Evolutionary conservation across 30 jellyfish, hydroid and myxozoan species (phyloP), one percentile per base, ranked within the genome.

Genomic region (Pseudorhiza aurosa): DNA sequence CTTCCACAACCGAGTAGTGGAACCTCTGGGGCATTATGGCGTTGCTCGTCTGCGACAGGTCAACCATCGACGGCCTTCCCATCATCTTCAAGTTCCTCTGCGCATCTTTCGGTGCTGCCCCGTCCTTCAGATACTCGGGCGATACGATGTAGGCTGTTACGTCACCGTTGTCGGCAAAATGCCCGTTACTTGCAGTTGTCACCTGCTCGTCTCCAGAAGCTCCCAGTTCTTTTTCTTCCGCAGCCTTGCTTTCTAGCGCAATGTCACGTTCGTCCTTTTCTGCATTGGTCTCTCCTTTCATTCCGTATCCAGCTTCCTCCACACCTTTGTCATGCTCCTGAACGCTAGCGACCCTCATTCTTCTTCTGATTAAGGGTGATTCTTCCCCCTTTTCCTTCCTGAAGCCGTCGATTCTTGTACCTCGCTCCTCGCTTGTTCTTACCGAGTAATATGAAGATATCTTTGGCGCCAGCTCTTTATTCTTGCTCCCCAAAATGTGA

Each of bases 31-130:
- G 74, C 35, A 36, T 17, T 33, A 72, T 47, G 30, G 42, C 33
- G 21, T 72, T 57, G 65, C 59, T 53, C 14, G 86, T 24, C 4
- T 40, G 31, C 7, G 74, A 72, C 27, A 72, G 50, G 28, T 72
- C 86, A 14, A 72, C 86, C 86, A 72, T 72, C 8, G 82, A 68
- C 28, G 82, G 82, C 51, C 82, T 68, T 17, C 40, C 65, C 50
- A 40, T 49, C 67, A 44, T 19, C 25, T 40, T 64, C 18, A 64
- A 27, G 33, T 59, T 35, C 33, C 57, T 1, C 36, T 64, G 77
- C 22, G 77, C 1, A 19, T 64, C 77, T 10, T 19, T 33, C 8
- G 67, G 5, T 15, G 12, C 26, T 6, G 8, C 5, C 11, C 35
- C 36, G 1, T 44, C 77, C 32, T 31, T 33, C 7, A 18, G 14